A percentile compares a stretch with the other conserved stretches of the same genome.
Evolutionary conservation across 2,113 vertebrate species (phyloP).

Genomic region (Cephalopterus ornatus): DNA sequence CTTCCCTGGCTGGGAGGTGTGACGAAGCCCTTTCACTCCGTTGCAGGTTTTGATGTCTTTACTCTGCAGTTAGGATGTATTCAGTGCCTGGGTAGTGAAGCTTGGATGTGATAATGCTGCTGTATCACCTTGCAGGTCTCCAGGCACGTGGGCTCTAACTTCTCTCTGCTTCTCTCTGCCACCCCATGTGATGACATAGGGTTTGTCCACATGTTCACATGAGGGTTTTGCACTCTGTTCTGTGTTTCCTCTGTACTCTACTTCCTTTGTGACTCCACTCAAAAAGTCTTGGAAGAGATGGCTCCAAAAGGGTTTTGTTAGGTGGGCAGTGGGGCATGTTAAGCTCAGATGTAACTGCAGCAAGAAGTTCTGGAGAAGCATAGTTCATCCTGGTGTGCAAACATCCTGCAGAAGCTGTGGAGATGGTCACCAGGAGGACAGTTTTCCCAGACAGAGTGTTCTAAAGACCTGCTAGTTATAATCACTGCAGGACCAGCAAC

Average conservation of each 20-base stretch:
- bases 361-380: neutral
- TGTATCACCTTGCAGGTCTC: neutral
- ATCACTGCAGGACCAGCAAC: neutral
- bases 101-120: neutral
- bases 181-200: neutral
- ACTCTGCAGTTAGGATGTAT: neutral
- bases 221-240: neutral
- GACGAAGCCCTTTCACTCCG: neutral
- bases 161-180: neutral
- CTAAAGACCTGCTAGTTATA: neutral
- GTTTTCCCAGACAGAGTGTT: neutral
- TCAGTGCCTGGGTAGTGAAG: neutral
- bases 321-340: neutral
- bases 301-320: neutral
- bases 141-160: neutral
- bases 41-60: neutral
- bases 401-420: neutral
- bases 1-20: neutral
- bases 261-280: neutral
- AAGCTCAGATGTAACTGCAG: neutral
- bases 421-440: neutral
- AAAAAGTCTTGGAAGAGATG: neutral
- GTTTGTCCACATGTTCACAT: neutral
- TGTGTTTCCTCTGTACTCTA: neutral
- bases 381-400: neutral